Evolutionary conservation across 2,888 invertebrate genomes (phyloP).

Genomic region (Rhyacophila evoluta): DNA sequence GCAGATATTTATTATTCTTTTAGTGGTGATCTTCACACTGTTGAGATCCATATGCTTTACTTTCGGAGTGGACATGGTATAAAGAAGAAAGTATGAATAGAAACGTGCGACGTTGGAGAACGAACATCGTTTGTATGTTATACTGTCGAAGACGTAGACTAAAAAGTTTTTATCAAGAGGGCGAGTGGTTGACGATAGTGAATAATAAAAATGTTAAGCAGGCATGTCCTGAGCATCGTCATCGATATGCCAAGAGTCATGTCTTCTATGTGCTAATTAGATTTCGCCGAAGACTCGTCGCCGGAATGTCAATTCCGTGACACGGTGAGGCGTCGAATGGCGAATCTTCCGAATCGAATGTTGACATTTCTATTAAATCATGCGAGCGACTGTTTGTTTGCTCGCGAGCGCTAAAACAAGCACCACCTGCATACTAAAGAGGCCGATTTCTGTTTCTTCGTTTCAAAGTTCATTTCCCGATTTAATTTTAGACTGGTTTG

Average conservation of each 20-base stretch:
- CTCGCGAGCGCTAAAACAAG: background rate
- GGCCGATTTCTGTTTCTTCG: background rate
- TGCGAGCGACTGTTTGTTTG: background rate
- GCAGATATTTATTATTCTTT: too few species aligned
- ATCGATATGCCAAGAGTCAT: background rate
- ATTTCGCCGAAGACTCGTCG: background rate
- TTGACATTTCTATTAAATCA: background rate
- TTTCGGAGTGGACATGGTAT: too few species aligned
- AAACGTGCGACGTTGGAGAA: too few species aligned
- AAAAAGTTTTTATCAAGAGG: background rate
- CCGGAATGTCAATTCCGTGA: constrained; percentile 1
- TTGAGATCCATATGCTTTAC: too few species aligned
- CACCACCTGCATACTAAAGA: constrained; percentile 8
- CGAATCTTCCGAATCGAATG: background rate
- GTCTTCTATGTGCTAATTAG: background rate
- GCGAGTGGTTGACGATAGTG: background rate
- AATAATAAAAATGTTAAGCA: background rate
- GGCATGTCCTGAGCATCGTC: background rate
- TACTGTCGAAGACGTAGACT: too few species aligned
- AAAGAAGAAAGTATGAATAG: too few species aligned
- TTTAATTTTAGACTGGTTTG: constrained; percentile 7
- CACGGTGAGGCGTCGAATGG: background rate
- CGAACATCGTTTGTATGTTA: too few species aligned
- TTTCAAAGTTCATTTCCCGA: constrained; percentile 8
- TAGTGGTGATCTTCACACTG: too few species aligned